Percentiles rank a stretch among this genome's conserved stretches.
Evolutionary conservation across 2,797 vertebrate species (phyloP).

Genomic region (Tangara arthus): DNA sequence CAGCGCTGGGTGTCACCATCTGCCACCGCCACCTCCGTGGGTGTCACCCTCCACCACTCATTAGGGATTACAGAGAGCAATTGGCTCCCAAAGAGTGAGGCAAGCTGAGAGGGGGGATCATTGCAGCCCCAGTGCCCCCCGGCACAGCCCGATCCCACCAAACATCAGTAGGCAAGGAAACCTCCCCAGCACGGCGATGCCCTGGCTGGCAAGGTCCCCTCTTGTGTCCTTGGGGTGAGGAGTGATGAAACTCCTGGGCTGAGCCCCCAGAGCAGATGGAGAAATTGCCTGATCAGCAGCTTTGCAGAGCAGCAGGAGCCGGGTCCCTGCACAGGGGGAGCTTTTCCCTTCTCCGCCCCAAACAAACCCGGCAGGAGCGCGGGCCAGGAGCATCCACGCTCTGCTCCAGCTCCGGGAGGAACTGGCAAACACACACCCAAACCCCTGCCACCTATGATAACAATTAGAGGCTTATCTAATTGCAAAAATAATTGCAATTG

Average conservation of each 20-base stretch:
- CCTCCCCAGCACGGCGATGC: background rate
- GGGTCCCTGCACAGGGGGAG: background rate
- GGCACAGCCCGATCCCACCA: background rate
- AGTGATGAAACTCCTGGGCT: fast-evolving
- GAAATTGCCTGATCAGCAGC: background rate
- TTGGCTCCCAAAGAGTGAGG: fast-evolving
- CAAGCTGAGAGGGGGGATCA: fast-evolving
- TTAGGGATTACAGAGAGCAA: background rate
- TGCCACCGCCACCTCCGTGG: fast-evolving
- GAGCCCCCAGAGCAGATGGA: background rate
- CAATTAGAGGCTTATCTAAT: slow-evolving; percentile 76
- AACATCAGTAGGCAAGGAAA: fast-evolving
- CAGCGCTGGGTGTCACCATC: fast-evolving
- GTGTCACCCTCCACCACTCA: fast-evolving
- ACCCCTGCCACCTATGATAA: slow-evolving; percentile 65
- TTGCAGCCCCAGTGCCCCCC: background rate
- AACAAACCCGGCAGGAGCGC: background rate
- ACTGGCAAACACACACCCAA: background rate
- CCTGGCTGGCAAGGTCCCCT: fast-evolving
- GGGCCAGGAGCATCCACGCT: background rate
- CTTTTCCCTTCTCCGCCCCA: background rate
- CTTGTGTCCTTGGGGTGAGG: fast-evolving
- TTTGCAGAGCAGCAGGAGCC: background rate
- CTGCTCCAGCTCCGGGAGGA: background rate
- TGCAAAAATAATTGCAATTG: slow-evolving; percentile 77